These are phyloP conservation scores for Aythya baeri DNA, from an alignment of 2,113 vertebrate genomes.

Conservation along the genomic window DNA sequence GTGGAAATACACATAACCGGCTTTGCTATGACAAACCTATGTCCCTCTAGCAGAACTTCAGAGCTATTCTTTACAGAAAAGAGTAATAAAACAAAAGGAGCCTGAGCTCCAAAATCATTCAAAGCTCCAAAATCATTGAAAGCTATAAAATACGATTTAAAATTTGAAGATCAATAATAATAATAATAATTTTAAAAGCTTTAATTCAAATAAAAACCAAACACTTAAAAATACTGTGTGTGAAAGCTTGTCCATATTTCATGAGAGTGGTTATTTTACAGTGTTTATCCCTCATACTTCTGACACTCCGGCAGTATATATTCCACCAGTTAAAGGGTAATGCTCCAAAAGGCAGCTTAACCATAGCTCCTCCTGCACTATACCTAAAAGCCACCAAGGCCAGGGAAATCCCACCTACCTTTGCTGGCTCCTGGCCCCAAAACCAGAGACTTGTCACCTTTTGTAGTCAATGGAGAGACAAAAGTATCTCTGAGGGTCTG, in stretches of 20 bases:
- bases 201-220: neutral
- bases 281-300: neutral
- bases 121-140: neutral
- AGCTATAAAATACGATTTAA: neutral
- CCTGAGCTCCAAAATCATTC: neutral
- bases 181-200: neutral
- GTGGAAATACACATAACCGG: fast-evolving
- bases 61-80: neutral
- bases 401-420: neutral
- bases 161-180: neutral
- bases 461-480: neutral
- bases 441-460: neutral
- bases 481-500: neutral
- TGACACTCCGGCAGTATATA: neutral
- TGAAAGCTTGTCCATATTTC: neutral
- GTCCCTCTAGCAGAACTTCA: neutral
- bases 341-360: neutral
- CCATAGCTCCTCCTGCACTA: neutral
- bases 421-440: neutral
- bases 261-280: neutral
- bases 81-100: neutral
- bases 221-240: neutral
- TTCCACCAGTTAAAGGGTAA: neutral
- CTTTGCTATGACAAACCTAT: neutral
- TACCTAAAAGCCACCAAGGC: neutral